A percentile compares a stretch with the other conserved stretches of the same genome.
phyloP scores from a whole-genome alignment of 23 tunicate genomes.

The Diplosoma virens region DNA sequence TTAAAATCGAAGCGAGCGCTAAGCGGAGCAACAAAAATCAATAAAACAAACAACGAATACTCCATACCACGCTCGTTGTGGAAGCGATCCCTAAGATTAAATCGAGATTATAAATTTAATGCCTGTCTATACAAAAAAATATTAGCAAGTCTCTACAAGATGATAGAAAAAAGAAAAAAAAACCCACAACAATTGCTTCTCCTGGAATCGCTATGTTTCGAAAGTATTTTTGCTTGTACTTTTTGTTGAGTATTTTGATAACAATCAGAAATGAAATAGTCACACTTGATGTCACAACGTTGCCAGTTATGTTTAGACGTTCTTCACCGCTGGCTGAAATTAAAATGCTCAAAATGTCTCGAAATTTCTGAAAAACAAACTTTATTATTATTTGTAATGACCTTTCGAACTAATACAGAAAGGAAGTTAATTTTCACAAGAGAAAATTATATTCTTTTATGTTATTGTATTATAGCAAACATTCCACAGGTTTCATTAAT shows the following conservation, averaged over 20 bases:
- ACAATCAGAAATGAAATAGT: slow-evolving; percentile 55
- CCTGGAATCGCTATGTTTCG: slow-evolving; percentile 70
- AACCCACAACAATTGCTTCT: slow-evolving; percentile 60
- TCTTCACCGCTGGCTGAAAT: slow-evolving; percentile 31
- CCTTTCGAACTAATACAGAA: no score
- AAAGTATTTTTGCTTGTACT: slow-evolving; percentile 52
- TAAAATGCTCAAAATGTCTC: slow-evolving; percentile 43
- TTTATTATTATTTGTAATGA: background rate
- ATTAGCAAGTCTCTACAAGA: background rate
- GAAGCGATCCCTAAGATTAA: no score
- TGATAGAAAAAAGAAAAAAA: background rate
- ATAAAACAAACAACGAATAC: no score
- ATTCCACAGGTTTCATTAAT: no score
- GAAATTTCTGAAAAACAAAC: slow-evolving; percentile 17
- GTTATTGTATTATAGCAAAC: no score
- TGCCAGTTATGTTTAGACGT: slow-evolving; percentile 24
- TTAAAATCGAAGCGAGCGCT: no score
- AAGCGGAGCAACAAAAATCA: no score
- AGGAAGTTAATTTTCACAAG: no score
- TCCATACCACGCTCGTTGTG: no score
- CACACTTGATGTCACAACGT: slow-evolving; percentile 52
- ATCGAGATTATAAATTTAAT: background rate
- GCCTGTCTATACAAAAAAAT: background rate
- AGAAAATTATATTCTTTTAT: no score
- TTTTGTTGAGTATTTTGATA: slow-evolving; percentile 43